Base-by-base conservation (phyloP, 2,113 vertebrate genomes). In the Lagopus muta region DNA sequence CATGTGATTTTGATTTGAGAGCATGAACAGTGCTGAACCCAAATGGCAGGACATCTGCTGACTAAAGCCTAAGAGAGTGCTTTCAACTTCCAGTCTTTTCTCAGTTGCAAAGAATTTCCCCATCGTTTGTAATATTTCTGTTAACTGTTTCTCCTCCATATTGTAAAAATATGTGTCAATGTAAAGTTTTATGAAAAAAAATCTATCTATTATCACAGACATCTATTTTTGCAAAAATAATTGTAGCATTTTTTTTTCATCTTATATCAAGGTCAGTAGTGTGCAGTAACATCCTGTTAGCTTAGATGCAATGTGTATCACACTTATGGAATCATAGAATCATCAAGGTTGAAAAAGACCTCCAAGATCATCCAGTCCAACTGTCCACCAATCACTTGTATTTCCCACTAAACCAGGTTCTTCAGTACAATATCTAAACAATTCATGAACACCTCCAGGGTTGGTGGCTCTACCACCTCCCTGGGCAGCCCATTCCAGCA, bases 11-110 rank as follows among this genome's bases (percentile, higher is more conserved):
- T 83, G 72, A 96, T 94, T 91, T 92, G 64, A 91, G 72, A 91
- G 61, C 75, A 43, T 91, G 85, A 92, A 88, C 69, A 78, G 43
- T 27, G 27, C 69, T 88, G 82, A 92, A 91, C 77, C 50, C 93
- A 95, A 95, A 96, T 92, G 93, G 89, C 79, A 96, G 70, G 65
- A 92, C 93, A 95, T 94, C 89, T 96, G 95, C 94, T 92, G 82
- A 77, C 57, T 83, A 90, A 94, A 93, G 45, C 64, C 34, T 83
- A 34, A 55, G 54, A 69, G 47, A 89, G 45, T 67, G 67, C 78
- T 95, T 94, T 94, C 85, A 78, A 25, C 90, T 86, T 93, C 69
- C 47, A 90, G 73, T 66, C 20, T 86, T 86, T 80, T 83, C 69
- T 78, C 61, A 83, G 73, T 43, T 92, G 43, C 40, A 66, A 64